These are phyloP conservation scores for Rhadinocentrus ornatus DNA, from an alignment of 2,797 vertebrate genomes.

Conservation along the genomic window DNA sequence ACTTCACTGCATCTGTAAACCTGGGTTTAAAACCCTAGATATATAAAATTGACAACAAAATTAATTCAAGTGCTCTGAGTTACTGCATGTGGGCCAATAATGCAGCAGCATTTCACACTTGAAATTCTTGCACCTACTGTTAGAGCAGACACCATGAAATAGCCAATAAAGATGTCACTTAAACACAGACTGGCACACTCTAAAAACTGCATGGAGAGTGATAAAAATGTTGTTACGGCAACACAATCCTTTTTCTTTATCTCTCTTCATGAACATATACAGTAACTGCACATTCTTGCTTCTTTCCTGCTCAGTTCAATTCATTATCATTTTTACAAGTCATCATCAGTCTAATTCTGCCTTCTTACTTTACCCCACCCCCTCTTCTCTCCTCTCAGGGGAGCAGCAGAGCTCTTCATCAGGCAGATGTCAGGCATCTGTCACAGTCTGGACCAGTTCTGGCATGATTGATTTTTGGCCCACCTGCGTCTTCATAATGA, in stretches of 20 bases:
- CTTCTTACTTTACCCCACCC: constrained; percentile 10
- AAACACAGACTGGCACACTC: constrained; percentile 38
- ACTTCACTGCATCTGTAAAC: background rate
- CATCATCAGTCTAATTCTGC: constrained; percentile 11
- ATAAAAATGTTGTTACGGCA: constrained; percentile 37
- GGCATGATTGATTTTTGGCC: constrained; percentile 72
- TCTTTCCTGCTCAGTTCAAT: constrained; percentile 33
- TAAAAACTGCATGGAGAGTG: constrained; percentile 19
- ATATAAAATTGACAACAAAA: constrained; percentile 35
- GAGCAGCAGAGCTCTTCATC: constrained; percentile 69
- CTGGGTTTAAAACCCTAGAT: background rate
- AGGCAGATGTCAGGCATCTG: constrained; percentile 65
- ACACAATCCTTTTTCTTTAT: constrained; percentile 14
- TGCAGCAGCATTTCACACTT: constrained; percentile 55
- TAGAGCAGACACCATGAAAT: constrained; percentile 66
- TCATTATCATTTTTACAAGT: constrained; percentile 16
- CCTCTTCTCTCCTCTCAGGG: constrained; percentile 26
- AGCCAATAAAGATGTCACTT: constrained; percentile 62
- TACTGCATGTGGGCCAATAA: constrained; percentile 39
- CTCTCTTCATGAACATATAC: constrained; percentile 7
- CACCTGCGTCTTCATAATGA: constrained; percentile 74
- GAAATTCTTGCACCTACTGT: constrained; percentile 46
- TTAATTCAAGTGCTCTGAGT: constrained; percentile 38
- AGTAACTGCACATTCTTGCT: constrained; percentile 6
- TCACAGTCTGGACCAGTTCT: constrained; percentile 53